Conservation (phyloP, 2,888 invertebrate species). For the Colostygia pectinataria region DNA sequence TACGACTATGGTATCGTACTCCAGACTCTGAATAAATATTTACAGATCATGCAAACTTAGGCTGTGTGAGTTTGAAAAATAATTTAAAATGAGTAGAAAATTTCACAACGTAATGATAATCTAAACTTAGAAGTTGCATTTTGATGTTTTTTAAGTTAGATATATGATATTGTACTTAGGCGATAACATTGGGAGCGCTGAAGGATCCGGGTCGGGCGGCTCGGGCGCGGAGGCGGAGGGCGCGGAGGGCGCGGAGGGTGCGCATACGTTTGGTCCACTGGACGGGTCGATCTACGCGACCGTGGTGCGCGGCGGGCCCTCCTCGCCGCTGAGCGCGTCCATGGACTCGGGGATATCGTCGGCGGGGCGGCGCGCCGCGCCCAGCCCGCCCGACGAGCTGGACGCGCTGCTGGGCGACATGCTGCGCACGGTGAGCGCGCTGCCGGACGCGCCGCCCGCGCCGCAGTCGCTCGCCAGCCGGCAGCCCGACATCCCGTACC, state of each 20-base stretch:
- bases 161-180: conserved; percentile 58
- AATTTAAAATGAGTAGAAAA: too few relatives aligned
- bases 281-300: conserved; percentile 96
- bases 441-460: conserved; percentile 82
- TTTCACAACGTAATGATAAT: too few relatives aligned
- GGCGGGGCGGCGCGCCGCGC: conserved; percentile 84
- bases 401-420: conserved; percentile 93
- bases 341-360: conserved; percentile 96
- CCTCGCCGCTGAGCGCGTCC: conserved; percentile 91
- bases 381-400: conserved; percentile 85
- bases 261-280: conserved; percentile 91
- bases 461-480: conserved; percentile 78
- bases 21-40: too few relatives aligned
- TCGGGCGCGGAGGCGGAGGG: conserved; percentile 73
- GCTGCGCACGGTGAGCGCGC: conserved; percentile 93
- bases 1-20: too few relatives aligned
- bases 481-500: conserved; percentile 89
- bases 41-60: too few relatives aligned
- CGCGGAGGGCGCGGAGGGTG: conserved; percentile 71
- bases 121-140: too few relatives aligned
- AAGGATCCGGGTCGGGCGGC: conserved; percentile 73
- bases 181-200: conserved; percentile 82
- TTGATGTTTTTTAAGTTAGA: background rate
- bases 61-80: too few relatives aligned
- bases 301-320: conserved; percentile 79